Evolutionary conservation across 2,797 vertebrate species (phyloP).

Genomic region (Poecilia gillii): DNA sequence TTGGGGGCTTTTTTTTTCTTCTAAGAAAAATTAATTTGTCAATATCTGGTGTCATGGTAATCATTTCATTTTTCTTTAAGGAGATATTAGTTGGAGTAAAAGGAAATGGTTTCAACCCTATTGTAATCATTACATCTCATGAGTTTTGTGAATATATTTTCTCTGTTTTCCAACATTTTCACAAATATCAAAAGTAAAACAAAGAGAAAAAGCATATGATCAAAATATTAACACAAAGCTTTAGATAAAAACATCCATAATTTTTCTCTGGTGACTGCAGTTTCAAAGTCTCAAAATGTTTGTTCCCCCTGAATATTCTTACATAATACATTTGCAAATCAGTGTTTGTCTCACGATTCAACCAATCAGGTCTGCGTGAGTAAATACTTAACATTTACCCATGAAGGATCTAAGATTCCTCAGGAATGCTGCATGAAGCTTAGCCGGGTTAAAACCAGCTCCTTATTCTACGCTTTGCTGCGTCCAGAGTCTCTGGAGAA

Average conservation of each 20-base stretch:
- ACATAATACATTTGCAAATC: background rate
- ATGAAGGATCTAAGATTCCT: background rate
- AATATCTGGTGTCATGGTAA: background rate
- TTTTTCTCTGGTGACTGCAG: background rate
- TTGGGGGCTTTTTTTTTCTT: background rate
- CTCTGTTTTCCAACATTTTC: background rate
- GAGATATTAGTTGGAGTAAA: background rate
- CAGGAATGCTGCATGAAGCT: background rate
- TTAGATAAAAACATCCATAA: background rate
- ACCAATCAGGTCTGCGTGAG: background rate
- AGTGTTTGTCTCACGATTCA: background rate
- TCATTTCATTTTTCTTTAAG: background rate
- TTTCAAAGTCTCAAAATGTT: background rate
- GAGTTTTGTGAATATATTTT: background rate
- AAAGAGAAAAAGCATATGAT: background rate
- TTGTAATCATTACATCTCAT: background rate
- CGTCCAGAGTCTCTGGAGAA: no score
- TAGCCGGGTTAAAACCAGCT: no score
- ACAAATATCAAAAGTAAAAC: background rate
- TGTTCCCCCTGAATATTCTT: background rate
- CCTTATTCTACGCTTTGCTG: no score
- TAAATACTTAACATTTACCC: background rate
- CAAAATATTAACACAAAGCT: background rate
- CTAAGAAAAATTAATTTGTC: constrained; percentile 3
- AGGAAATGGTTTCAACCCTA: background rate